Percentiles rank a stretch among this genome's conserved stretches.
phyloP scores from a whole-genome alignment of 2,113 vertebrate genomes.

The Ammospiza caudacuta region DNA sequence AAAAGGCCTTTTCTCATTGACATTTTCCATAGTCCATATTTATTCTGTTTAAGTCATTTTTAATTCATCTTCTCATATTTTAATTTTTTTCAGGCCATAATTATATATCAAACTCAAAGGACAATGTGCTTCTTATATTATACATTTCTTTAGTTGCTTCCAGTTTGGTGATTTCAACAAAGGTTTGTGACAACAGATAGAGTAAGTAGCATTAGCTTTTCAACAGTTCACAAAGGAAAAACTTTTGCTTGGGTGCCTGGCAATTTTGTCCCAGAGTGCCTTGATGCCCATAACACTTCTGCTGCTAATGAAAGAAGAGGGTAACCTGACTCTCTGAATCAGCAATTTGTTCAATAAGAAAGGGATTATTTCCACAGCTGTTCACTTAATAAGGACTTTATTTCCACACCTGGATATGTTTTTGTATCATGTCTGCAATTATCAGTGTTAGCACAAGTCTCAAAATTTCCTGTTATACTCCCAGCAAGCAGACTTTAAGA shows the following conservation, averaged over 20 bases:
- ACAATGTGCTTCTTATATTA: neutral
- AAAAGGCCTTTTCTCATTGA: neutral
- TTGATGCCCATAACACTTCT: neutral
- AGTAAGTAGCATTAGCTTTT: neutral
- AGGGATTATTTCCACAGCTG: neutral
- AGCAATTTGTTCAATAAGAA: neutral
- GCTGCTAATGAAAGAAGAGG: neutral
- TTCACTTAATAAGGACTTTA: neutral
- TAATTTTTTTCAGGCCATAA: neutral
- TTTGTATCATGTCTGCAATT: neutral
- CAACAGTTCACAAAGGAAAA: neutral
- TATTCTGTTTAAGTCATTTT: neutral
- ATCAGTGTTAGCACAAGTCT: neutral
- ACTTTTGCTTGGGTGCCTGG: neutral
- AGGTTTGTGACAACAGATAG: neutral
- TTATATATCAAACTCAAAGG: neutral
- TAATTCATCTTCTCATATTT: neutral
- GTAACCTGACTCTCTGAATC: neutral
- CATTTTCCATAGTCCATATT: neutral
- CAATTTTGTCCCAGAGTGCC: neutral
- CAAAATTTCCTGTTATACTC: neutral
- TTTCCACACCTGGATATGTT: neutral
- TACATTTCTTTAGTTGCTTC: neutral
- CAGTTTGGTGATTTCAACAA: neutral
- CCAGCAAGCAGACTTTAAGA: neutral